Evolutionary conservation across 1,140 invertebrate genomes (phyloP).

Genomic region (Lamellibrachia luymesi): DNA sequence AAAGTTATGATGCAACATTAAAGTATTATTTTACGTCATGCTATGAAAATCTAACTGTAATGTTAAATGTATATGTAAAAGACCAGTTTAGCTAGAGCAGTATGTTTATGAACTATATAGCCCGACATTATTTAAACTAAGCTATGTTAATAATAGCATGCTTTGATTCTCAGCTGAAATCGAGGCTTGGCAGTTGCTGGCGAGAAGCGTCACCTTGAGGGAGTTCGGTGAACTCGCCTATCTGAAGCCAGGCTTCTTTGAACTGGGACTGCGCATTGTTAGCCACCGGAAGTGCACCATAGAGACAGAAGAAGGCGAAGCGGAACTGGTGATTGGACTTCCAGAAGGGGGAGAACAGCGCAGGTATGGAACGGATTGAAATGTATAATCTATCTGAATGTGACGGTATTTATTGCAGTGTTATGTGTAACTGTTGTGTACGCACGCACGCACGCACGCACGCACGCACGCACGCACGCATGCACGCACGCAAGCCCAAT

Average conservation of each 20-base stretch:
- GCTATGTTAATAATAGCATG: neutral
- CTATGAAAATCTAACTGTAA: neutral
- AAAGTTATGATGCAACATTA: no score
- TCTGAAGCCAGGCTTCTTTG: conserved; percentile 8
- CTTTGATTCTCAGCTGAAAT: neutral
- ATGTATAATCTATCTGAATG: neutral
- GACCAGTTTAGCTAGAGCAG: neutral
- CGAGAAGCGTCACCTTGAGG: conserved; percentile 10
- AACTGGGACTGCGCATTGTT: neutral
- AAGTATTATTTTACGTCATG: neutral
- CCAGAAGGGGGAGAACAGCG: neutral
- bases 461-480: no score
- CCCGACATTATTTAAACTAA: no score
- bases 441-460: no score
- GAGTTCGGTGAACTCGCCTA: conserved; percentile 10
- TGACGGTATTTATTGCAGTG: no score
- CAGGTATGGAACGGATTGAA: neutral
- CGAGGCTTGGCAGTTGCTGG: conserved; percentile 12
- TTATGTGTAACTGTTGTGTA: no score
- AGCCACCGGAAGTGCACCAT: neutral
- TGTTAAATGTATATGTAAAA: neutral
- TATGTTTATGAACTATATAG: neutral
- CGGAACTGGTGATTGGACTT: conserved; percentile 10
- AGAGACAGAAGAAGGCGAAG: neutral
- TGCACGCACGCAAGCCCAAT: no score